A percentile compares a stretch with the other conserved stretches of the same genome.
phyloP scores from a whole-genome alignment of 1,140 invertebrate genomes.

The Zaprionus gabonicus region DNA sequence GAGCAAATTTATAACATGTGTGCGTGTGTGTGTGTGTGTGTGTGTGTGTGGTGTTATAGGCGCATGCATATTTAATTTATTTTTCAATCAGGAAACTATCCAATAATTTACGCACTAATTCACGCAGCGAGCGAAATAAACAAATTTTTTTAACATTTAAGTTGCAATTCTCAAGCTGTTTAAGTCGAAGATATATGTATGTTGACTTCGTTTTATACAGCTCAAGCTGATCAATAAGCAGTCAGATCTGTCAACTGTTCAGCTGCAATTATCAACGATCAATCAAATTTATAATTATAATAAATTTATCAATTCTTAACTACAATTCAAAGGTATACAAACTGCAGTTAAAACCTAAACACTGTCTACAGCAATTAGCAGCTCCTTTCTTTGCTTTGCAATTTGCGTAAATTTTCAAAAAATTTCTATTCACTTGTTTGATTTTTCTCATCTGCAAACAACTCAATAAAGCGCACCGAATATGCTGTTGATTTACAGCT shows the following conservation, averaged over 20 bases:
- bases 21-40: neutral
- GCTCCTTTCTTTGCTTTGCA: too few species aligned
- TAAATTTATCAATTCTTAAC: neutral
- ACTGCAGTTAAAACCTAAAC: too few species aligned
- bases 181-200: neutral
- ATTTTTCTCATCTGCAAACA: neutral
- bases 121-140: neutral
- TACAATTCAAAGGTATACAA: neutral
- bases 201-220: too few species aligned
- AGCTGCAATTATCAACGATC: neutral
- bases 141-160: neutral
- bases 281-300: neutral
- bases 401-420: neutral
- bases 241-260: too few species aligned
- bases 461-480: constrained; percentile 3
- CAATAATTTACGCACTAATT: constrained; percentile 35
- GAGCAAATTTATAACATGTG: constrained; percentile 20
- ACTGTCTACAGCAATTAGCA: too few species aligned
- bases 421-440: neutral
- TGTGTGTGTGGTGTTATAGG: neutral
- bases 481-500: neutral
- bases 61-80: constrained; percentile 17
- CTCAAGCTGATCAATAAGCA: too few species aligned
- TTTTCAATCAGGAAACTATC: constrained; percentile 21
- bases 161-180: constrained; percentile 14